Conservation (phyloP, 2,888 invertebrate species). For the Watsonalla binaria region DNA sequence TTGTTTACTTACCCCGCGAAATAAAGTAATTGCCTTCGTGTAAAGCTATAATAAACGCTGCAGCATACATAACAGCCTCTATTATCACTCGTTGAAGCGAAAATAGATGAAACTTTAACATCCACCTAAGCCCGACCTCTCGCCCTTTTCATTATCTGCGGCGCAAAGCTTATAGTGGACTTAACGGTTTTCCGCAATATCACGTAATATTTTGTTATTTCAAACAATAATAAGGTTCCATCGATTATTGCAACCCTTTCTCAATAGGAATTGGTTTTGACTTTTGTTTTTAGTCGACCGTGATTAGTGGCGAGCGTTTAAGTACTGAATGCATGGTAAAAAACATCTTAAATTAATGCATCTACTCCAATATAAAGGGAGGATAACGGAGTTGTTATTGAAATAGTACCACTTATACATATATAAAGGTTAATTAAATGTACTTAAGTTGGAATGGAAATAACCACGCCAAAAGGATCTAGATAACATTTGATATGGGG, state of each 20-base stretch:
- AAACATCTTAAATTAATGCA: slow-evolving; percentile 71
- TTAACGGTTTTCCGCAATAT: slow-evolving; percentile 25
- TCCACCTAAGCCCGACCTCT: slow-evolving; percentile 14
- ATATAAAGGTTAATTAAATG: too few species aligned
- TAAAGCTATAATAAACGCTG: too few species aligned
- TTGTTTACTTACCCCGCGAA: background rate
- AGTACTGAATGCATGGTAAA: slow-evolving; percentile 53
- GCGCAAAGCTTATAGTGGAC: slow-evolving; percentile 25
- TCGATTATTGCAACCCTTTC: slow-evolving; percentile 51
- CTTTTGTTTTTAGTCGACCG: slow-evolving; percentile 53
- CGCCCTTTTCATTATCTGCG: slow-evolving; percentile 24
- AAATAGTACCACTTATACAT: too few species aligned
- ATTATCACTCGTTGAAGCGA: background rate
- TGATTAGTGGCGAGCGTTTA: slow-evolving; percentile 55
- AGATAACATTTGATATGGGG: too few species aligned
- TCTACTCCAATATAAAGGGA: slow-evolving; percentile 45
- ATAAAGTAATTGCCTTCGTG: too few species aligned
- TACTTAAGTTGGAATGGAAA: too few species aligned
- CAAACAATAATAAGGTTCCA: slow-evolving; percentile 48
- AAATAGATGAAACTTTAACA: slow-evolving; percentile 14
- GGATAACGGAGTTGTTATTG: too few species aligned
- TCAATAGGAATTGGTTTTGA: slow-evolving; percentile 37
- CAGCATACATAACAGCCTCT: background rate
- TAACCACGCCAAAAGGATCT: too few species aligned
- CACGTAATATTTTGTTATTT: slow-evolving; percentile 45